phyloP scores from a whole-genome alignment of 2,888 invertebrate species.

The Trichogramma dendrolimi region DNA sequence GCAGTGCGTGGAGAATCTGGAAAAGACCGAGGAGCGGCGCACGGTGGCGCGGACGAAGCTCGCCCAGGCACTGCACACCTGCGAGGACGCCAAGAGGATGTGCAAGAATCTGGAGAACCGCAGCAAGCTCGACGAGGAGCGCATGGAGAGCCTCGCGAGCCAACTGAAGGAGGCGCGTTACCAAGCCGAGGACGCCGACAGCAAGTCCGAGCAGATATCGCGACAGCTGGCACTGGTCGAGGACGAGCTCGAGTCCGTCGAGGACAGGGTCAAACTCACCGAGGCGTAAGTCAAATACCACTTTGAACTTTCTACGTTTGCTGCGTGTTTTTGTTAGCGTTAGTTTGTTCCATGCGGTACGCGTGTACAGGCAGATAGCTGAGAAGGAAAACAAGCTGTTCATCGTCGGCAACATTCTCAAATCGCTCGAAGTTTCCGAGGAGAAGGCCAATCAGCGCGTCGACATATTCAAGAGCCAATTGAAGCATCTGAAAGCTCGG shows the following conservation, averaged over 20 bases:
- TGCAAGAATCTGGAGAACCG: conserved; percentile 66
- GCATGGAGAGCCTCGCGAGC: conserved; percentile 61
- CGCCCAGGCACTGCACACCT: conserved; percentile 42
- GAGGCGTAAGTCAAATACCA: conserved; percentile 53
- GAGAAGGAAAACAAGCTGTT: conserved; percentile 68
- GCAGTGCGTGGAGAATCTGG: conserved; percentile 43
- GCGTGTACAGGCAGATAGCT: conserved; percentile 57
- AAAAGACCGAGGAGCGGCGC: conserved; percentile 47
- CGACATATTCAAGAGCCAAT: conserved; percentile 59
- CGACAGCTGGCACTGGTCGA: conserved; percentile 66
- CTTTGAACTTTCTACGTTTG: not conserved
- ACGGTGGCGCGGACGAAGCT: conserved; percentile 42
- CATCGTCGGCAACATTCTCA: conserved; percentile 68
- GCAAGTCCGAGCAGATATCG: conserved; percentile 68
- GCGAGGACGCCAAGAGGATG: conserved; percentile 51
- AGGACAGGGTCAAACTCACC: conserved; percentile 63
- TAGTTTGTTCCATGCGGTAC: not conserved
- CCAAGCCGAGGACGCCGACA: conserved; percentile 67
- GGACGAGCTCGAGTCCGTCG: conserved; percentile 65
- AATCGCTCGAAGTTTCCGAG: conserved; percentile 66
- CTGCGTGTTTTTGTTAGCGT: not conserved
- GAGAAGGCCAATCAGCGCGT: conserved; percentile 64
- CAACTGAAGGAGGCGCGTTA: conserved; percentile 65
- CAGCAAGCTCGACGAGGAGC: conserved; percentile 62
- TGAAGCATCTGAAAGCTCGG: conserved; percentile 41